These are phyloP conservation scores for Encarsia formosa DNA, from an alignment of 2,888 invertebrate genomes.

Conservation along the genomic window DNA sequence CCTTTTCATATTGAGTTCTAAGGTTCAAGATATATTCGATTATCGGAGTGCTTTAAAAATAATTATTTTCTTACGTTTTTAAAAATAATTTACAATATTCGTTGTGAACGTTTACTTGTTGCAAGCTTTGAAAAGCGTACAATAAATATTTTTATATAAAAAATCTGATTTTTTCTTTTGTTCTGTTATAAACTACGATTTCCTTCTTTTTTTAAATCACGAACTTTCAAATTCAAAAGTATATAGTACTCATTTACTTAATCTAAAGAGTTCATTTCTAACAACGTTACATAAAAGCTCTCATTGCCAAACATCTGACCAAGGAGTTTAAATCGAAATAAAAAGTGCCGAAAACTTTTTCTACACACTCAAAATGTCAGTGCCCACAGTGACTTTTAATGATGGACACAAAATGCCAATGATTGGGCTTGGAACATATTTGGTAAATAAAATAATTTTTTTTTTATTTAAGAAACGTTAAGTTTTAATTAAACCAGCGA, in stretches of 20 bases:
- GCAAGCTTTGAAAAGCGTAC: background rate
- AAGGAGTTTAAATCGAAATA: background rate
- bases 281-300: conserved; percentile 11
- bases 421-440: conserved; percentile 49
- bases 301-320: conserved; percentile 8
- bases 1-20: conserved; percentile 49
- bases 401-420: conserved; percentile 48
- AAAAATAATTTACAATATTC: too few species aligned
- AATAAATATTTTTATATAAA: background rate
- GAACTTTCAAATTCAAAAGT: background rate
- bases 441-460: conserved; percentile 34
- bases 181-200: background rate
- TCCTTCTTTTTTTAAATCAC: background rate
- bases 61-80: too few species aligned
- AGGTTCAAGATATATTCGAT: too few species aligned
- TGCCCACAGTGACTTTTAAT: conserved; percentile 31
- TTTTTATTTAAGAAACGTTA: background rate
- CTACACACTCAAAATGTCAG: conserved; percentile 7
- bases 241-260: background rate
- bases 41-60: too few species aligned
- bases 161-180: background rate
- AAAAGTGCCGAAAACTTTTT: background rate
- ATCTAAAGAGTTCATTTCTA: conserved; percentile 1
- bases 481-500: too few species aligned
- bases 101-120: too few species aligned